A percentile compares a stretch with the other conserved stretches of the same genome.
These are phyloP conservation scores for Apodemia mormo DNA, from an alignment of 2,888 invertebrate genomes.

Conservation along the genomic window DNA sequence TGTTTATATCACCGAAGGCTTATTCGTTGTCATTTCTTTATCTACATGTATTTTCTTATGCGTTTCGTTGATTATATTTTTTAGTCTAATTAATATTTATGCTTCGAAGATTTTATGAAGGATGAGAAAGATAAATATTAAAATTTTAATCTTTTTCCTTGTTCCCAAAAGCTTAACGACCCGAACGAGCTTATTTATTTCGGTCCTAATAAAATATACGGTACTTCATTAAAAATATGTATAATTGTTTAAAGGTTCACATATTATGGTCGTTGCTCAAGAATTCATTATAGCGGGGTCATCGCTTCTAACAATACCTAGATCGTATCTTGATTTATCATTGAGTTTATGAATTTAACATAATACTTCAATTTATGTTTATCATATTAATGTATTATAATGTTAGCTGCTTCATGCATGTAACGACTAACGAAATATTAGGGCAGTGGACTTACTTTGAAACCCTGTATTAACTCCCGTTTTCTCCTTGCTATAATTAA, in stretches of 20 bases:
- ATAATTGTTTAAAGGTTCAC: slow-evolving; percentile 42
- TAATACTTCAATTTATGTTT: background rate
- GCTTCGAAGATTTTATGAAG: slow-evolving; percentile 17
- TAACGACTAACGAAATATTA: background rate
- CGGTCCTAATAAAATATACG: slow-evolving; percentile 13
- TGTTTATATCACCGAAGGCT: too few relatives aligned
- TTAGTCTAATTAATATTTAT: slow-evolving; percentile 10
- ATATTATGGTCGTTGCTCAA: slow-evolving; percentile 38
- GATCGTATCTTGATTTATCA: slow-evolving; percentile 40
- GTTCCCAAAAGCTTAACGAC: slow-evolving; percentile 16
- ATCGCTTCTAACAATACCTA: slow-evolving; percentile 39
- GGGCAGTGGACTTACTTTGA: too few relatives aligned
- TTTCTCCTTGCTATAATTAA: too few relatives aligned
- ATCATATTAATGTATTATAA: background rate
- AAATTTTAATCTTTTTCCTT: slow-evolving; percentile 10
- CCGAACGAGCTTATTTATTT: slow-evolving; percentile 16
- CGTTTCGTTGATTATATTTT: background rate
- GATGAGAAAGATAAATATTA: slow-evolving; percentile 7
- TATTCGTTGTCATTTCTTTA: background rate
- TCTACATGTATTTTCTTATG: background rate
- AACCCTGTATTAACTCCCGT: too few relatives aligned
- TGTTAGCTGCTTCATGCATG: background rate
- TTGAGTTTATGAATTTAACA: slow-evolving; percentile 38
- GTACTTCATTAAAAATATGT: slow-evolving; percentile 30
- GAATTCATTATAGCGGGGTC: slow-evolving; percentile 36